A percentile compares a stretch with the other conserved stretches of the same genome.
phyloP scores from a whole-genome alignment of 2,797 vertebrate species.

The Amazona ochrocephala region DNA sequence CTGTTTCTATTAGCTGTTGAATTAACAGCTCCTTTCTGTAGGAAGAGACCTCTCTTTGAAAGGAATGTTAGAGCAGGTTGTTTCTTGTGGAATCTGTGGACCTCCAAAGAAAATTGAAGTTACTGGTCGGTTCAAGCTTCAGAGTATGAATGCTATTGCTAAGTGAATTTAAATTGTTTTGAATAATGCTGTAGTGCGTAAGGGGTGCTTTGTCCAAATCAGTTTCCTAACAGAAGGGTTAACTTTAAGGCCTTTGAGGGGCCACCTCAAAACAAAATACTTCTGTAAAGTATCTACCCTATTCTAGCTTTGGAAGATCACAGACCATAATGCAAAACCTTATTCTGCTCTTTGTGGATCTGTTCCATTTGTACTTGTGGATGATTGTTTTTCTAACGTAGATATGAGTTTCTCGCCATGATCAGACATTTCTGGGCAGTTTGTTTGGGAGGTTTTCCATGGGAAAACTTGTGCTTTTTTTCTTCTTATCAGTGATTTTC shows the following conservation, averaged over 20 bases:
- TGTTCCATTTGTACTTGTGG: rapidly evolving
- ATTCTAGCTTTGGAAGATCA: background rate
- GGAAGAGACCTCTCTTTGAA: background rate
- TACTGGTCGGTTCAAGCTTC: background rate
- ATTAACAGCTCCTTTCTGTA: background rate
- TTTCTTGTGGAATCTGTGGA: background rate
- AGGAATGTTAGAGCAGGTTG: background rate
- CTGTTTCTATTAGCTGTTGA: background rate
- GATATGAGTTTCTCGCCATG: background rate
- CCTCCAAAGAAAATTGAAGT: background rate
- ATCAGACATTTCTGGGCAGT: background rate
- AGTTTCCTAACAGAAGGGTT: background rate
- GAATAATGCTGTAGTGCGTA: background rate
- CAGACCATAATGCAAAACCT: background rate
- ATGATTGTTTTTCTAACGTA: background rate
- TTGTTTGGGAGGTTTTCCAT: background rate
- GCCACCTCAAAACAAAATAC: background rate
- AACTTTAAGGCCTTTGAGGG: background rate
- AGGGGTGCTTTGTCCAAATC: background rate
- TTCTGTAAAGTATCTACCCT: background rate
- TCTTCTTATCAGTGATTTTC: background rate
- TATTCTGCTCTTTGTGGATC: background rate
- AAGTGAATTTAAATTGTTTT: background rate
- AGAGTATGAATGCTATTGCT: background rate
- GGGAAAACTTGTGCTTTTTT: background rate